phyloP scores from a whole-genome alignment of 2,888 invertebrate species.

The Morpho achilles region DNA sequence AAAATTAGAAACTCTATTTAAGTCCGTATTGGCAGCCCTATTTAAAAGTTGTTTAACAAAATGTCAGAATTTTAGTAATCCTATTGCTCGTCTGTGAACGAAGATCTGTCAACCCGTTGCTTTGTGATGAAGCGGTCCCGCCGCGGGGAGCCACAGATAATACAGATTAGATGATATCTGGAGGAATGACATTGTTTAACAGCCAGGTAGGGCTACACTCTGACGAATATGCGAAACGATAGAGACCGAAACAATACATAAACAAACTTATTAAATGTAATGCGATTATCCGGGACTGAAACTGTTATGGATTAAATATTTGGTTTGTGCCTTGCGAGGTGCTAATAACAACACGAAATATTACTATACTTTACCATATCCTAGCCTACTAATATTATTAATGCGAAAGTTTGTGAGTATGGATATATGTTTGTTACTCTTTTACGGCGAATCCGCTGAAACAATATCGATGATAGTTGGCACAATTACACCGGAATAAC shows the following conservation, averaged over 20 bases:
- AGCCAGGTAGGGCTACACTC: constrained; percentile 55
- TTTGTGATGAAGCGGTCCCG: constrained; percentile 69
- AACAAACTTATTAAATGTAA: constrained; percentile 71
- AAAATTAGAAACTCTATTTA: neutral
- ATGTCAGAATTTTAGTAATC: constrained; percentile 63
- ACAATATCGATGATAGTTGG: too few species aligned
- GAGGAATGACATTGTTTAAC: constrained; percentile 69
- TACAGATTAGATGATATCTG: constrained; percentile 75
- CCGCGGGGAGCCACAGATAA: constrained; percentile 67
- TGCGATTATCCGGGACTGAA: constrained; percentile 48
- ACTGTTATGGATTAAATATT: constrained; percentile 16
- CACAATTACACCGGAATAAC: too few species aligned
- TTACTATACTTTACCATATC: neutral
- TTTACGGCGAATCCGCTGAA: too few species aligned
- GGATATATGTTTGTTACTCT: too few species aligned
- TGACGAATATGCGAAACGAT: constrained; percentile 38
- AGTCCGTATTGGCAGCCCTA: constrained; percentile 3
- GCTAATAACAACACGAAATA: neutral
- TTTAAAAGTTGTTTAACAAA: constrained; percentile 42
- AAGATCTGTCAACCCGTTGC: constrained; percentile 77
- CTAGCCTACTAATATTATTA: too few species aligned
- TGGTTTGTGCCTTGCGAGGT: constrained; percentile 14
- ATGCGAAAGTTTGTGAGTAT: too few species aligned
- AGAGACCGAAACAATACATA: constrained; percentile 67
- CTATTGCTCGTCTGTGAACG: constrained; percentile 62